phyloP scores from a whole-genome alignment of 2,113 vertebrate genomes.

The Entosphenus tridentatus region DNA sequence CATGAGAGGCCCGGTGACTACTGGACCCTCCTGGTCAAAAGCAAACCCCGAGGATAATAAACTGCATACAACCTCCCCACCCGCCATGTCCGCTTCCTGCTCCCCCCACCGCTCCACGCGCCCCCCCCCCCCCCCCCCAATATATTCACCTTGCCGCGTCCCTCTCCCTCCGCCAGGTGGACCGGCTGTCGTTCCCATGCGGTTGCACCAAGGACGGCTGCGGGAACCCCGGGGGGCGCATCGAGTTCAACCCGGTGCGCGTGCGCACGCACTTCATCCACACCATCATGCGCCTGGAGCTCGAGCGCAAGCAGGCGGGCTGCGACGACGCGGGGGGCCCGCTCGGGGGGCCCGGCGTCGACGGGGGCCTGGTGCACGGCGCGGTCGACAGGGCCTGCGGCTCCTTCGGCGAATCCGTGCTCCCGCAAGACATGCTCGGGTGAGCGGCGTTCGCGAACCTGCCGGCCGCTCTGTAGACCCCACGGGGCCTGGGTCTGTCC shows the following conservation, averaged over 20 bases:
- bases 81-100: too few relatives aligned
- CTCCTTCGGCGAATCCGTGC: not conserved
- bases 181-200: conserved; percentile 84
- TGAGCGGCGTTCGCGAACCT: not conserved
- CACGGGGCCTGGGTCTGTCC: too few relatives aligned
- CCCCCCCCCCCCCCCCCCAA: too few relatives aligned
- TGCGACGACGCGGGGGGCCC: not conserved
- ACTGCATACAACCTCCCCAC: too few relatives aligned
- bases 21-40: too few relatives aligned
- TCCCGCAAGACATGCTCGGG: not conserved
- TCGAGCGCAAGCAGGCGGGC: conserved; percentile 29
- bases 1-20: too few relatives aligned
- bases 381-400: not conserved
- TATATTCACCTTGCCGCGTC: not conserved
- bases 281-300: conserved; percentile 88
- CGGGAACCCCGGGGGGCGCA: conserved; percentile 54
- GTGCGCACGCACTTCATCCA: conserved; percentile 91
- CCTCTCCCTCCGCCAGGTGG: conserved; percentile 34
- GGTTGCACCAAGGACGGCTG: conserved; percentile 85
- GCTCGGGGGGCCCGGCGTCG: not conserved
- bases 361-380: not conserved
- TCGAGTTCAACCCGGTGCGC: conserved; percentile 83
- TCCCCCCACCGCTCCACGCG: too few relatives aligned
- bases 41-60: too few relatives aligned
- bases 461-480: too few relatives aligned